A percentile compares a stretch with the other conserved stretches of the same genome.
These are phyloP conservation scores for Sparidentex hasta DNA, from an alignment of 2,797 vertebrate species.

Conservation along the genomic window DNA sequence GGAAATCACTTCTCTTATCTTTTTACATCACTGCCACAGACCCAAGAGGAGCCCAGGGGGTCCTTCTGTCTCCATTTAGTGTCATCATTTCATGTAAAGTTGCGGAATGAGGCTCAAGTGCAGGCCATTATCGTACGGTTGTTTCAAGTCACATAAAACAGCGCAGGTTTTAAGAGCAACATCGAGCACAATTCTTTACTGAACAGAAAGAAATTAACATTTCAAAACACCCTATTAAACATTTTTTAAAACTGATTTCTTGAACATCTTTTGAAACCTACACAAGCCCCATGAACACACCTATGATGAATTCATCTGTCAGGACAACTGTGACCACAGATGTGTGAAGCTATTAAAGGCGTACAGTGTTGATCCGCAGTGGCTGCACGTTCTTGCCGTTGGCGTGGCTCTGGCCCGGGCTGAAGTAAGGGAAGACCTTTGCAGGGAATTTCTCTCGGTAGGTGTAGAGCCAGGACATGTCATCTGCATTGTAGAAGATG, in stretches of 20 bases:
- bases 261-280: conserved; percentile 49
- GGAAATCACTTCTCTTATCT: conserved; percentile 8
- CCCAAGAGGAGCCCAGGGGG: conserved; percentile 39
- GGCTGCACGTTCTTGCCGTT: conserved; percentile 99
- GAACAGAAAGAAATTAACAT: conserved; percentile 55
- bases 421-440: conserved; percentile 97
- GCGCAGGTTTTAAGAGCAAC: conserved; percentile 63
- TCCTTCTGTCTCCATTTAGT: conserved; percentile 41
- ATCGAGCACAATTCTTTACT: conserved; percentile 63
- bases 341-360: conserved; percentile 84
- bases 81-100: conserved; percentile 50
- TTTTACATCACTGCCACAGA: conserved; percentile 40
- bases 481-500: conserved; percentile 98
- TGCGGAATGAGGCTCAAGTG: conserved; percentile 45
- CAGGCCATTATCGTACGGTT: conserved; percentile 29
- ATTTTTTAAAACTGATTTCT: conserved; percentile 44
- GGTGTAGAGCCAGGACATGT: conserved; percentile 99
- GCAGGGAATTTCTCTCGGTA: conserved; percentile 94
- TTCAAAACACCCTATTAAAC: conserved; percentile 63
- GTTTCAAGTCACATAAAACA: conserved; percentile 59
- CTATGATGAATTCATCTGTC: conserved; percentile 15
- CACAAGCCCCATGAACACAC: conserved; percentile 28
- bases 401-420: conserved; percentile 97
- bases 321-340: conserved; percentile 20
- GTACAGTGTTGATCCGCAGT: conserved; percentile 95